These are phyloP conservation scores for Oncorhynchus clarkii DNA, from an alignment of 2,113 vertebrate species.

Conservation along the genomic window DNA sequence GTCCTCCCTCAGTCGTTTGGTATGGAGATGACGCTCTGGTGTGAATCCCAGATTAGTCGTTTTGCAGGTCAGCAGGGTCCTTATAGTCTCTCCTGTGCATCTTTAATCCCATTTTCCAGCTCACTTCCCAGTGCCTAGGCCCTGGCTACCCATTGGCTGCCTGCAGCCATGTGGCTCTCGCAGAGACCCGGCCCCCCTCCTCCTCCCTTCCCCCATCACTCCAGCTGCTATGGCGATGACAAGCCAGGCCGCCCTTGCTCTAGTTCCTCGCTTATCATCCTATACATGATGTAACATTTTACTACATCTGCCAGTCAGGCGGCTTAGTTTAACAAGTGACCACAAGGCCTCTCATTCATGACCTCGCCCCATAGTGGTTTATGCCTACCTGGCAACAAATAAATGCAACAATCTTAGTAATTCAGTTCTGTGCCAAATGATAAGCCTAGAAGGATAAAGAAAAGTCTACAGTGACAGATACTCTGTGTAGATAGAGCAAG, in stretches of 20 bases:
- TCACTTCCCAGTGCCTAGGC: conserved; percentile 37
- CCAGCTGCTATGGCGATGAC: conserved; percentile 13
- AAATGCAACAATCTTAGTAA: not conserved
- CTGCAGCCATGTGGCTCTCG: conserved; percentile 18
- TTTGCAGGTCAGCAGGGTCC: too few relatives aligned
- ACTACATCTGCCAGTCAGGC: not conserved
- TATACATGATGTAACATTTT: not conserved
- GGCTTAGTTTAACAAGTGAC: conserved; percentile 2
- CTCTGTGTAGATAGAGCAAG: not conserved
- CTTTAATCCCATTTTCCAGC: conserved; percentile 52
- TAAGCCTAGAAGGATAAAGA: not conserved
- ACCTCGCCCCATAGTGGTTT: not conserved
- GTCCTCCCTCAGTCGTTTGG: conserved; percentile 16
- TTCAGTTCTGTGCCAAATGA: too few relatives aligned
- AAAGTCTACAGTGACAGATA: not conserved
- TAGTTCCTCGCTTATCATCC: not conserved
- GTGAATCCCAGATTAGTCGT: too few relatives aligned
- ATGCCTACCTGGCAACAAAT: not conserved
- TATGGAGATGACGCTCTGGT: conserved; percentile 16
- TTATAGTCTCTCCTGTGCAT: conserved; percentile 12
- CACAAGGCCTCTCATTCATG: not conserved
- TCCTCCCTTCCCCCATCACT: conserved; percentile 15
- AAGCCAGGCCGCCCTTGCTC: not conserved
- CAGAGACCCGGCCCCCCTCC: not conserved
- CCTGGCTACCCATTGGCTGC: conserved; percentile 32